Evolutionary conservation across 2,888 invertebrate species (phyloP).

Genomic region (Malacosoma neustria): DNA sequence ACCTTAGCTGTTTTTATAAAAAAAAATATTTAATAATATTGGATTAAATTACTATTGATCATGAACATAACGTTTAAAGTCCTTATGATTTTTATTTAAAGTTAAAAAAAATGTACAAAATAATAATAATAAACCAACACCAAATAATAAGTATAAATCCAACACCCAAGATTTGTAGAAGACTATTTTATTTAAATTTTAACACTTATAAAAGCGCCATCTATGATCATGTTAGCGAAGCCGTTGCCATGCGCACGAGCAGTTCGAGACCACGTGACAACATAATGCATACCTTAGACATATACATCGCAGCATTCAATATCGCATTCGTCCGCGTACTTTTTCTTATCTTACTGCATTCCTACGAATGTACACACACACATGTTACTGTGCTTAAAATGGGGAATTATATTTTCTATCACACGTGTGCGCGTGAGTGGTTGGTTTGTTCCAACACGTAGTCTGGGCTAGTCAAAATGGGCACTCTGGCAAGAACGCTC

Average conservation of each 20-base stretch:
- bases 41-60: too few species aligned
- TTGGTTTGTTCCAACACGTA: too few species aligned
- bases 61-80: too few species aligned
- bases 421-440: not conserved
- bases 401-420: not conserved
- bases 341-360: slow-evolving; percentile 76
- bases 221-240: slow-evolving; percentile 17
- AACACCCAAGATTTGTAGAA: too few species aligned
- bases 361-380: slow-evolving; percentile 65
- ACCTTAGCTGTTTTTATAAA: too few species aligned
- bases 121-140: too few species aligned
- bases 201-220: slow-evolving; percentile 5
- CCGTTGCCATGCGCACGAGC: slow-evolving; percentile 16
- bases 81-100: too few species aligned
- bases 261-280: slow-evolving; percentile 5
- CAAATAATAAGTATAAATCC: too few species aligned
- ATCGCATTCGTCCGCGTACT: slow-evolving; percentile 77
- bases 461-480: too few species aligned
- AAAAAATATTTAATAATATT: too few species aligned
- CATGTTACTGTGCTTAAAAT: slow-evolving; percentile 24
- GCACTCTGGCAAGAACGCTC: too few species aligned
- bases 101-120: too few species aligned
- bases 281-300: slow-evolving; percentile 77
- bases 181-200: not conserved
- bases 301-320: slow-evolving; percentile 78